These are phyloP conservation scores for Amphiprion percula DNA, from an alignment of 2,113 vertebrate species.

Conservation along the genomic window DNA sequence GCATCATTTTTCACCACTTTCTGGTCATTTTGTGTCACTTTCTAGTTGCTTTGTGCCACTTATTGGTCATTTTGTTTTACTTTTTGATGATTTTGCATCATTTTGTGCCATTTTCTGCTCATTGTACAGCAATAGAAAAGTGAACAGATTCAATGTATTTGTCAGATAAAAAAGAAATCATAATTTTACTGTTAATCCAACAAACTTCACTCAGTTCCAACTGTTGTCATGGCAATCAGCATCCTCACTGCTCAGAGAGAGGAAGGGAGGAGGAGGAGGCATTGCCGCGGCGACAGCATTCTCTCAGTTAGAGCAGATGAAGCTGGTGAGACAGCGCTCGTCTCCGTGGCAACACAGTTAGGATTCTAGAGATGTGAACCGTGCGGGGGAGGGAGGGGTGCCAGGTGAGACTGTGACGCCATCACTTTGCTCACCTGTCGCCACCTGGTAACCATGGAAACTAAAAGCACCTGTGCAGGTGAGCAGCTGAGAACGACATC, in stretches of 20 bases:
- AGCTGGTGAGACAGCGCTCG: background rate
- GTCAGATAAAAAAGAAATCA: no score
- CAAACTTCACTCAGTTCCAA: background rate
- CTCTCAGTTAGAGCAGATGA: background rate
- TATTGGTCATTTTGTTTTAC: no score
- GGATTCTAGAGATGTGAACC: background rate
- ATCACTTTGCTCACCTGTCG: background rate
- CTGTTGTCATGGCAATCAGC: slow-evolving; percentile 27
- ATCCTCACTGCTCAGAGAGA: background rate
- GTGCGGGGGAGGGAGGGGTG: background rate
- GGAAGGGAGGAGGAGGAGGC: background rate
- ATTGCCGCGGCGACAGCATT: background rate
- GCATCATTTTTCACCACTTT: no score
- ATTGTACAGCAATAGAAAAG: no score
- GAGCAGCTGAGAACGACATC: background rate
- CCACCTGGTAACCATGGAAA: background rate
- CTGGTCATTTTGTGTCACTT: no score
- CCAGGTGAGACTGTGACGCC: slow-evolving; percentile 2
- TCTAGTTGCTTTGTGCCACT: no score
- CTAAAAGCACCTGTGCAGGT: background rate
- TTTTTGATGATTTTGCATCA: no score
- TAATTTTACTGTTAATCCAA: background rate
- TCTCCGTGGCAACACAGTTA: slow-evolving; percentile 13
- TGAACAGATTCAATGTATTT: no score
- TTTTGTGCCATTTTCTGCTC: no score